Evolutionary conservation across 2,113 vertebrate species (phyloP), one percentile per base, ranked within the genome.

Genomic region (Caretta caretta): DNA sequence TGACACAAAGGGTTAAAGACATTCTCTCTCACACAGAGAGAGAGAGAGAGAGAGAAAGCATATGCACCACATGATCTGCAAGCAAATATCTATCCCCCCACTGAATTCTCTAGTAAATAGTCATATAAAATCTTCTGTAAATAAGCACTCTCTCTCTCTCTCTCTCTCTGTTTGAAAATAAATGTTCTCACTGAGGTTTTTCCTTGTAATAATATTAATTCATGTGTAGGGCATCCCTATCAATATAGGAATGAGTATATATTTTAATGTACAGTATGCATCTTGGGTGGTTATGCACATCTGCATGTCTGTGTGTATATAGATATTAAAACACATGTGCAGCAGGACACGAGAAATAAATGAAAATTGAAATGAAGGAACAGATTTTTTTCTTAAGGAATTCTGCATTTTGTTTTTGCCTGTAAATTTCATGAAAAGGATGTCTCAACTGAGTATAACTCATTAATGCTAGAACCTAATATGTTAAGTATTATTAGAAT

Each of bases 401-500:
- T 53, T n/a, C 50, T 83, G 46, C 3, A 59, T 86, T 83, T 80
- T 95, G 83, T 54, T 69, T 57, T 83, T 87, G 78, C 85, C 53
- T 56, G 79, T 48, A 84, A 90, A 46, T 35, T 54, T 82, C 95
- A 94, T 56, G 57, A 93, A 96, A 92, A 95, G 54, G 38, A 80
- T 87, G 83, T 51, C 85, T 89, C 80, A 84, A 4, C 82, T 82
- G 48, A 94, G 42, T n/a, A 38, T 80, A 93, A 94, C 78, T 96
- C 94, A 94, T 95, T 95, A 96, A 85, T 83, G 88, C 50, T 35
- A 94, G 83, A 93, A 93, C 38, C 22, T 80, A 89, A 89, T 50
- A 80, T 89, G 76, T 82, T 97, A 94, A 96, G 31, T 76, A 82
- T 88, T 93, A 92, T 78, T 93, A 92, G 86, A 97, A 91, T 35